These are phyloP conservation scores for Crypturellus undulatus DNA, from an alignment of 2,113 vertebrate genomes.

Conservation along the genomic window DNA sequence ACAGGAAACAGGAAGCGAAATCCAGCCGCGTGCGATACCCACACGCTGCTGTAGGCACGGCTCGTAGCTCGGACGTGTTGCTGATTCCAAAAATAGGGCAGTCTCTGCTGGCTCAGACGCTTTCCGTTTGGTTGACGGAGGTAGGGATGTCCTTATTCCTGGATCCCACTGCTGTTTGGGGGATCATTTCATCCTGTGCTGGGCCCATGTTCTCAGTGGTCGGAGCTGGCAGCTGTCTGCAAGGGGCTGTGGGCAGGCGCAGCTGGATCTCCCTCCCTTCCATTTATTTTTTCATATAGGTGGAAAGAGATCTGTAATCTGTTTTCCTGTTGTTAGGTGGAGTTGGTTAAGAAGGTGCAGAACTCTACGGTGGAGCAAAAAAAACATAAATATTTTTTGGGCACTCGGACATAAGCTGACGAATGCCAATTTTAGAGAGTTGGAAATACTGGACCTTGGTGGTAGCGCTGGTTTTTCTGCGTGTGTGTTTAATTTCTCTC, in stretches of 20 bases:
- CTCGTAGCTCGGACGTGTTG: background rate
- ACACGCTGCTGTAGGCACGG: background rate
- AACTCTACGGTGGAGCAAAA: background rate
- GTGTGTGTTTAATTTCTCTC: background rate
- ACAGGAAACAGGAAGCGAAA: background rate
- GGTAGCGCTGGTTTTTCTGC: background rate
- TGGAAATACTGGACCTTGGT: background rate
- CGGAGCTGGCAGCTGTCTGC: background rate
- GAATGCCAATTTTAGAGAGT: background rate
- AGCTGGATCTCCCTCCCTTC: background rate
- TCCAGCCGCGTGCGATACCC: background rate
- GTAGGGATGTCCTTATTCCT: background rate
- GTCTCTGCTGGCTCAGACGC: background rate
- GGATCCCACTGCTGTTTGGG: background rate
- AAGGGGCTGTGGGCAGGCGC: background rate
- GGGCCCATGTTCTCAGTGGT: background rate
- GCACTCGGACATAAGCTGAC: background rate
- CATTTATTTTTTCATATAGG: background rate
- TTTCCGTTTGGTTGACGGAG: background rate
- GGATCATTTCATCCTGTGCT: fast-evolving
- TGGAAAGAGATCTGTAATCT: background rate
- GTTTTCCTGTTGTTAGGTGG: background rate
- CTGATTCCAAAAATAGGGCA: background rate
- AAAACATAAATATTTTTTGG: background rate
- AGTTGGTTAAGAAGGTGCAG: background rate